Evolutionary conservation across 1,140 invertebrate species (phyloP).

Genomic region (Anoplolepis gracilipes): DNA sequence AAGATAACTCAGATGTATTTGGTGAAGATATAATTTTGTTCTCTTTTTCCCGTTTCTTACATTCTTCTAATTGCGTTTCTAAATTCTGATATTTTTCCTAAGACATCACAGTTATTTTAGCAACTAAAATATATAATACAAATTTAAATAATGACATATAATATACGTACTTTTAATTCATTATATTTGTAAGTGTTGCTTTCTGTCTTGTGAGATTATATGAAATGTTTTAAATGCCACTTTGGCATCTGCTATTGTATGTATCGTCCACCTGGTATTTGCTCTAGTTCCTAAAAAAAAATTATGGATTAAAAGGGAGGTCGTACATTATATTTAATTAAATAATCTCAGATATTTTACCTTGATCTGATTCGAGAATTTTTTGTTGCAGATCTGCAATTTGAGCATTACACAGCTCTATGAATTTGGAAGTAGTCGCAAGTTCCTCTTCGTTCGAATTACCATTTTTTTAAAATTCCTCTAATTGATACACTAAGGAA

Average conservation of each 20-base stretch:
- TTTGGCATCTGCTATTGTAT: conserved; percentile 90
- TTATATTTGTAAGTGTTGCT: conserved; percentile 83
- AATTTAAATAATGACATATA: neutral
- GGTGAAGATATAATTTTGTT: conserved; percentile 57
- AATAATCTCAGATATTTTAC: conserved; percentile 73
- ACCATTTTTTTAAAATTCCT: conserved; percentile 82
- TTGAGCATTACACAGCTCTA: conserved; percentile 91
- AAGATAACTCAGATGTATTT: neutral
- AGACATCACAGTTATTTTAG: conserved; percentile 49
- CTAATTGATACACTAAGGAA: conserved; percentile 85
- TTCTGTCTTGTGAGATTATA: conserved; percentile 85
- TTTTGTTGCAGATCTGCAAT: conserved; percentile 95
- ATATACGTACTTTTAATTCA: conserved; percentile 84
- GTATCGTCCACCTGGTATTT: conserved; percentile 87
- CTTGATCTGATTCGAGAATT: conserved; percentile 91
- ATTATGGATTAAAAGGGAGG: neutral
- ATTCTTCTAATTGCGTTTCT: conserved; percentile 81
- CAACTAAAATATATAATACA: neutral
- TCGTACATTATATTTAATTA: conserved; percentile 10
- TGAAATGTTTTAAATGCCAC: conserved; percentile 88
- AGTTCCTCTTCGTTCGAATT: conserved; percentile 83
- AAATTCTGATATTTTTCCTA: conserved; percentile 72
- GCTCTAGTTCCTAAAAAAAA: conserved; percentile 87
- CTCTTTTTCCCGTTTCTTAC: conserved; percentile 79
- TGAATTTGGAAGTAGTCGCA: conserved; percentile 88